These are phyloP conservation scores for Entomyzon cyanotis DNA, from an alignment of 2,113 vertebrate species.

Conservation along the genomic window DNA sequence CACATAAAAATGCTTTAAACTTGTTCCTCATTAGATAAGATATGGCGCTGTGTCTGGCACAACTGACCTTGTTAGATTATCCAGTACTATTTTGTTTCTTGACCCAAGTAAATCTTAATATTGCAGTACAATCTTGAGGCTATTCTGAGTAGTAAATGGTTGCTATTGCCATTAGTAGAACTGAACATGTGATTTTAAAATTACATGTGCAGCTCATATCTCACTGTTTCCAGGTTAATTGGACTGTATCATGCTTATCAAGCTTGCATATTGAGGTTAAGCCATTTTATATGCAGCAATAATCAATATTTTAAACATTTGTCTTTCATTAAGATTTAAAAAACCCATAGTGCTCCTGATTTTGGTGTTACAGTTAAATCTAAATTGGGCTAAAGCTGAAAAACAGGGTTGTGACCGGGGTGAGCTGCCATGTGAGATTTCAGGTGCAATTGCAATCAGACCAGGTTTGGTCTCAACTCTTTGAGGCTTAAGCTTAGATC, in stretches of 20 bases:
- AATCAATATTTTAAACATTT: neutral
- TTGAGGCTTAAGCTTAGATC: neutral
- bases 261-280: neutral
- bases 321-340: neutral
- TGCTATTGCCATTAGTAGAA: neutral
- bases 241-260: neutral
- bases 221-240: neutral
- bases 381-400: neutral
- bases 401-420: neutral
- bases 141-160: neutral
- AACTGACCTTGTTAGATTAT: neutral
- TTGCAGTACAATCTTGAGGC: neutral
- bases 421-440: neutral
- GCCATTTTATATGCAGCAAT: neutral
- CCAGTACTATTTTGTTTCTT: neutral
- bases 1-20: neutral
- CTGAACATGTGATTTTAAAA: neutral
- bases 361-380: neutral
- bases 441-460: neutral
- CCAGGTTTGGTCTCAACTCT: neutral
- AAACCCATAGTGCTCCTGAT: neutral
- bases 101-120: neutral
- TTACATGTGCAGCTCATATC: neutral
- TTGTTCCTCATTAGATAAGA: neutral
- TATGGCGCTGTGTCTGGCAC: neutral